Evolutionary conservation across 92 coral and sea anemone species (phyloP).

Genomic region (Heliopora coerulea): DNA sequence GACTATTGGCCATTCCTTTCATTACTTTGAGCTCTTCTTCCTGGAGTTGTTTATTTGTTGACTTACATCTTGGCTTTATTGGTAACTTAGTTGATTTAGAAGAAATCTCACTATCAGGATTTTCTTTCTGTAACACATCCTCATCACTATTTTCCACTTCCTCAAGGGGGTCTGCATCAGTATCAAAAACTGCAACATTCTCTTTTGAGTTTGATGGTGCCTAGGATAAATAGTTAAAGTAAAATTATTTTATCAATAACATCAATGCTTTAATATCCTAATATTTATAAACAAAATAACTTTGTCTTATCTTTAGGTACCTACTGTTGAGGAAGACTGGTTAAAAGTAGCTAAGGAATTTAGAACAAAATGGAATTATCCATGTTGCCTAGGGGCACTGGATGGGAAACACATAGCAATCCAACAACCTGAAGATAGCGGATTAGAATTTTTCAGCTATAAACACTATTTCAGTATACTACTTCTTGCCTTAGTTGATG

Average conservation of each 20-base stretch:
- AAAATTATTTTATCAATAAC: too few relatives aligned
- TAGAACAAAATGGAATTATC: constrained; percentile 39
- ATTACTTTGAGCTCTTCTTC: constrained; percentile 32
- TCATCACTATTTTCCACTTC: background rate
- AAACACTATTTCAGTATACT: constrained; percentile 44
- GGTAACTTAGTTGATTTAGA: constrained; percentile 24
- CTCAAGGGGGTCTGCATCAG: background rate
- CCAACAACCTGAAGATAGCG: constrained; percentile 48
- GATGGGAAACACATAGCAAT: constrained; percentile 62
- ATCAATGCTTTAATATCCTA: too few relatives aligned
- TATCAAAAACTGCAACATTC: too few relatives aligned
- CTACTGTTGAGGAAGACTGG: constrained; percentile 8
- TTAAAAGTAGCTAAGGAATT: constrained; percentile 10
- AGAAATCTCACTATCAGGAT: background rate
- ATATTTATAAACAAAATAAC: too few relatives aligned
- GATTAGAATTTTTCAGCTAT: constrained; percentile 52
- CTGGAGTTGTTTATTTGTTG: constrained; percentile 11
- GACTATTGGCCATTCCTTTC: constrained; percentile 9
- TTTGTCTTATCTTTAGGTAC: background rate
- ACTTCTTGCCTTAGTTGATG: constrained; percentile 43
- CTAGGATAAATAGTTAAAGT: background rate
- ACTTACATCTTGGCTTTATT: constrained; percentile 16
- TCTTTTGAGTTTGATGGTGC: too few relatives aligned
- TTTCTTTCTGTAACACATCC: background rate
- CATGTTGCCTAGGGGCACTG: constrained; percentile 48